Evolutionary conservation across 2,888 invertebrate genomes (phyloP).

Genomic region (Ichneumon xanthorius): DNA sequence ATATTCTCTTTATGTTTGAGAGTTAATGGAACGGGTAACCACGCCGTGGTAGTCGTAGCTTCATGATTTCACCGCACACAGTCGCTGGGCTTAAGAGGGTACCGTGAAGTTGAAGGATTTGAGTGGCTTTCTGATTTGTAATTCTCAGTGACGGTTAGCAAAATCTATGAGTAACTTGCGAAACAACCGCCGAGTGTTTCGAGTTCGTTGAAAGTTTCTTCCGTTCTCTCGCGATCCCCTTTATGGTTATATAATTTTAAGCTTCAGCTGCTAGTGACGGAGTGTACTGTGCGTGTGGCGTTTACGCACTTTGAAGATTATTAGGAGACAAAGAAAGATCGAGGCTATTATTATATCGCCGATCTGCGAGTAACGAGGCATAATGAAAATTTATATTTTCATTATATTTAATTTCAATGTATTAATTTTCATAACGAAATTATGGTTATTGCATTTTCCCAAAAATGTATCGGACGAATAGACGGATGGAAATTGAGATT

Average conservation of each 20-base stretch:
- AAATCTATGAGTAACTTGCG: slow-evolving; percentile 8
- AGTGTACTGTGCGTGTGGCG: slow-evolving; percentile 9
- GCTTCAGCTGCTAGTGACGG: slow-evolving; percentile 32
- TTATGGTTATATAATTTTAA: slow-evolving; percentile 44
- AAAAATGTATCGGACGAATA: not conserved
- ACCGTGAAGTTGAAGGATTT: slow-evolving; percentile 12
- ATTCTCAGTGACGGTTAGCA: slow-evolving; percentile 37
- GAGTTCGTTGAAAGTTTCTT: slow-evolving; percentile 32
- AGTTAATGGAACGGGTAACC: slow-evolving; percentile 45
- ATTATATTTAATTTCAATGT: not conserved
- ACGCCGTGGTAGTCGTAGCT: slow-evolving; percentile 4
- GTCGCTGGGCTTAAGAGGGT: not conserved
- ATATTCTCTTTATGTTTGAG: slow-evolving; percentile 20
- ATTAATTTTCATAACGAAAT: not conserved
- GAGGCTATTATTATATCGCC: not conserved
- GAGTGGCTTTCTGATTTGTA: slow-evolving; percentile 39
- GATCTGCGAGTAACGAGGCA: not conserved
- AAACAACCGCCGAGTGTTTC: slow-evolving; percentile 13
- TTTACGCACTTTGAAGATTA: slow-evolving; percentile 3
- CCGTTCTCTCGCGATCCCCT: not conserved
- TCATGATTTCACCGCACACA: slow-evolving; percentile 12
- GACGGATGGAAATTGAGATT: not conserved
- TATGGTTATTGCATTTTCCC: not conserved
- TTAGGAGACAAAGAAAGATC: not conserved
- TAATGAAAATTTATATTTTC: not conserved